Evolutionary conservation across 1,140 invertebrate genomes (phyloP).

Genomic region (Homarus americanus): DNA sequence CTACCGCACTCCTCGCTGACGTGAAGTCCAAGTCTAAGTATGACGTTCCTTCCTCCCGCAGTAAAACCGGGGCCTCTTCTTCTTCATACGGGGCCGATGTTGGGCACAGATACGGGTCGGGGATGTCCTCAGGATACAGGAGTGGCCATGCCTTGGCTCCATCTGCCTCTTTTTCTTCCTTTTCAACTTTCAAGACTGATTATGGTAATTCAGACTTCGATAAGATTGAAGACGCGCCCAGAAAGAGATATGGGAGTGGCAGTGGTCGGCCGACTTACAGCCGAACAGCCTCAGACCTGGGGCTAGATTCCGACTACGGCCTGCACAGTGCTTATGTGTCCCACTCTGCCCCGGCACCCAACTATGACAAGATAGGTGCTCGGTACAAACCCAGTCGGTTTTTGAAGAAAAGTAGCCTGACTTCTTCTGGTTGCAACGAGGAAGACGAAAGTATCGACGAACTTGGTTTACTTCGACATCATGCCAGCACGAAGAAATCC

Average conservation of each 20-base stretch:
- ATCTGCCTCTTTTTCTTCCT: slow-evolving; percentile 73
- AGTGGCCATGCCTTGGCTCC: slow-evolving; percentile 52
- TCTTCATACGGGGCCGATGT: background rate
- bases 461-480: slow-evolving; percentile 24
- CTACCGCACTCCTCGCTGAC: background rate
- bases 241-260: slow-evolving; percentile 36
- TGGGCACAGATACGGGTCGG: slow-evolving; percentile 15
- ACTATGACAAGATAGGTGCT: slow-evolving; percentile 70
- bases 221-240: slow-evolving; percentile 30
- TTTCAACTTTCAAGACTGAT: slow-evolving; percentile 71
- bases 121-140: slow-evolving; percentile 4
- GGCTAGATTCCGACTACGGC: slow-evolving; percentile 43
- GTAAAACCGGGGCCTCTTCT: background rate
- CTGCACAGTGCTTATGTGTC: slow-evolving; percentile 57
- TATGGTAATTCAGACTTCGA: slow-evolving; percentile 53
- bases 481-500: slow-evolving; percentile 50
- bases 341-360: slow-evolving; percentile 47
- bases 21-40: slow-evolving; percentile 38
- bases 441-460: slow-evolving; percentile 68
- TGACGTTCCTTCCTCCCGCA: background rate
- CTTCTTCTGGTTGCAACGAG: slow-evolving; percentile 46
- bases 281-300: slow-evolving; percentile 64
- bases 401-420: slow-evolving; percentile 65
- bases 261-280: slow-evolving; percentile 43
- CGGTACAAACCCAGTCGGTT: slow-evolving; percentile 74